Conservation (phyloP, 1,140 invertebrate species). For the Pollicipes pollicipes region DNA sequence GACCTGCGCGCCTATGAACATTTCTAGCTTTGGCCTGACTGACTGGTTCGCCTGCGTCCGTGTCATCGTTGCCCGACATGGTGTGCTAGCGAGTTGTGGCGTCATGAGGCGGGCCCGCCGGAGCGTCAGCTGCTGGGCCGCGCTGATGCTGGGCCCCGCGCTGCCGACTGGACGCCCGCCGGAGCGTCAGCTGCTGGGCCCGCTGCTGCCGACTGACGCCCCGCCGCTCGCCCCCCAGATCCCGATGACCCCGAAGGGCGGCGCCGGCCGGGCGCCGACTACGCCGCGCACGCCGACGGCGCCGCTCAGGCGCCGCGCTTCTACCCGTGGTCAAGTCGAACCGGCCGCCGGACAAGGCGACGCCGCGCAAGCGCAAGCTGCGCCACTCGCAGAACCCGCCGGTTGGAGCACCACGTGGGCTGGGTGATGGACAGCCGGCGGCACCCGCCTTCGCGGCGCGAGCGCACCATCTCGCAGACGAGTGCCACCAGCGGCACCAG, state of each 20-base stretch:
- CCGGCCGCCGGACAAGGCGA: conserved; percentile 34
- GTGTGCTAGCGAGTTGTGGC: too few species aligned
- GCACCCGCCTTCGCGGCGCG: conserved; percentile 33
- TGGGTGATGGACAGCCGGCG: conserved; percentile 87
- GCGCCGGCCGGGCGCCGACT: neutral
- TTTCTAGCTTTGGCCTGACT: too few species aligned
- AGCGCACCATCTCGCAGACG: neutral
- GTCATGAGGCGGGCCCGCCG: too few species aligned
- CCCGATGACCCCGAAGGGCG: neutral
- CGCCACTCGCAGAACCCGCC: conserved; percentile 74
- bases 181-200: too few species aligned
- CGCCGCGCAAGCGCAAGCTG: conserved; percentile 68
- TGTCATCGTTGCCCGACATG: too few species aligned
- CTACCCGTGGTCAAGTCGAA: conserved; percentile 85
- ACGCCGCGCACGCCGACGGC: neutral
- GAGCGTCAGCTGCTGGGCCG: too few species aligned
- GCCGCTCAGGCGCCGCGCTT: conserved; percentile 37
- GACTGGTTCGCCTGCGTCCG: too few species aligned
- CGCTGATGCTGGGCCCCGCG: too few species aligned
- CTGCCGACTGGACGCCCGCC: too few species aligned
- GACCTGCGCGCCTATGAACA: too few species aligned
- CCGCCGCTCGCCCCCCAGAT: neutral
- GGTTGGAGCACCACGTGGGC: conserved; percentile 77
- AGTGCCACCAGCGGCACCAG: conserved; percentile 34
- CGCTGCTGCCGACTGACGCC: too few species aligned